A percentile compares a stretch with the other conserved stretches of the same genome.
phyloP scores from a whole-genome alignment of 2,888 invertebrate species.

The Drosophila paranaensis region DNA sequence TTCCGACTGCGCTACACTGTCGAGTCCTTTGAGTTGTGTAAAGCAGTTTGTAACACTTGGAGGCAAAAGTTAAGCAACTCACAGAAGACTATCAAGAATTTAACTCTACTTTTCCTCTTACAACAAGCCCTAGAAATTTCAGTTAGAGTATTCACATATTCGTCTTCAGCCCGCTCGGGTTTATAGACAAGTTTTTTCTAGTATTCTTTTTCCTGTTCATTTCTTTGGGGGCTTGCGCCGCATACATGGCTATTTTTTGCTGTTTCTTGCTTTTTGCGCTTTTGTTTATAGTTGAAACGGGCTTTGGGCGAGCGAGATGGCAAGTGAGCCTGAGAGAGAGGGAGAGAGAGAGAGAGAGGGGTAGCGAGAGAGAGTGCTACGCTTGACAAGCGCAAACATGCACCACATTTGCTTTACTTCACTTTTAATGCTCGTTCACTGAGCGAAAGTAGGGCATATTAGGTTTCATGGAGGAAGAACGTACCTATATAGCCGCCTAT shows the following conservation, averaged over 20 bases:
- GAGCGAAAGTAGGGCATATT: not conserved
- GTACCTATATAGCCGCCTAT: too few relatives aligned
- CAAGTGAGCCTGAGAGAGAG: not conserved
- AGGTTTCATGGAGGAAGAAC: too few relatives aligned
- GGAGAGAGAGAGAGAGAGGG: not conserved
- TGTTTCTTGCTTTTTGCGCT: slow-evolving; percentile 45
- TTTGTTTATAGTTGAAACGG: slow-evolving; percentile 56
- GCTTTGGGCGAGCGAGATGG: slow-evolving; percentile 1
- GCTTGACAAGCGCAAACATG: slow-evolving; percentile 24
- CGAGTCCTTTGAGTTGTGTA: not conserved
- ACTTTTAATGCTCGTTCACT: not conserved
- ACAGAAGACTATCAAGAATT: not conserved
- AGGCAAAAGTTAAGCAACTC: not conserved
- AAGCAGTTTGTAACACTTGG: not conserved
- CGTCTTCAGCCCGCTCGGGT: not conserved
- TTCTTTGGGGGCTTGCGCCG: slow-evolving; percentile 14
- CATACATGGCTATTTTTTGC: slow-evolving; percentile 38
- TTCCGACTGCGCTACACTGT: slow-evolving; percentile 7
- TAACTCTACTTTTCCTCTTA: too few relatives aligned
- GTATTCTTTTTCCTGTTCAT: not conserved
- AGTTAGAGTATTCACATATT: slow-evolving; percentile 18
- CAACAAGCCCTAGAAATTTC: not conserved
- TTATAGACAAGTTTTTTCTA: not conserved
- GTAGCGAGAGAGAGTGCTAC: not conserved
- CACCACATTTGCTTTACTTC: slow-evolving; percentile 26